Conservation (phyloP, 2,797 vertebrate genomes). For the Bradypus variegatus region DNA sequence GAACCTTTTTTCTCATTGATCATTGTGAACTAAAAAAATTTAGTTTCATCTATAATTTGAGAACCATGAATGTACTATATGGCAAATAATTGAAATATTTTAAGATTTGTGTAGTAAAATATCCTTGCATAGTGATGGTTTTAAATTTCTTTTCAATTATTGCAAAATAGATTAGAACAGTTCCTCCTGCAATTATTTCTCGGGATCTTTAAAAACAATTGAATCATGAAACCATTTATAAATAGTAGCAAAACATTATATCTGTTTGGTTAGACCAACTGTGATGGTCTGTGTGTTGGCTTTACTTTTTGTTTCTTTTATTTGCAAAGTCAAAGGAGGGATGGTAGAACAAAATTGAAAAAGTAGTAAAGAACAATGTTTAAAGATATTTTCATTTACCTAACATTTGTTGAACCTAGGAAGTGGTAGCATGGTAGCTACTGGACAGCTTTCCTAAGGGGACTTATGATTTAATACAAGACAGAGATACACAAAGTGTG, state of each 20-base stretch:
- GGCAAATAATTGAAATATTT: conserved; percentile 22
- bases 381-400: not conserved
- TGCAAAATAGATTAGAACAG: conserved; percentile 17
- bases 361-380: not conserved
- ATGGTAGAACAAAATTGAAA: conserved; percentile 1
- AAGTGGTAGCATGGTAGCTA: not conserved
- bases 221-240: conserved; percentile 34
- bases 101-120: conserved; percentile 14
- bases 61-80: not conserved
- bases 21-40: conserved; percentile 3
- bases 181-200: conserved; percentile 40
- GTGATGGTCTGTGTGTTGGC: not conserved
- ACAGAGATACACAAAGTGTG: not conserved
- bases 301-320: conserved; percentile 41
- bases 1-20: not conserved
- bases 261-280: conserved; percentile 38
- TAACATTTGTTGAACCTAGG: not conserved
- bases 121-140: not conserved
- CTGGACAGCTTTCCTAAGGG: not conserved
- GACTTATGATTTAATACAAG: not conserved
- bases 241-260: conserved; percentile 38
- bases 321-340: not conserved
- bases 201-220: conserved; percentile 35
- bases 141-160: conserved; percentile 37
- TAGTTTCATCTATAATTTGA: conserved; percentile 42